Evolutionary conservation across 1,140 invertebrate genomes (phyloP).

Genomic region (Drosophila carrolli): DNA sequence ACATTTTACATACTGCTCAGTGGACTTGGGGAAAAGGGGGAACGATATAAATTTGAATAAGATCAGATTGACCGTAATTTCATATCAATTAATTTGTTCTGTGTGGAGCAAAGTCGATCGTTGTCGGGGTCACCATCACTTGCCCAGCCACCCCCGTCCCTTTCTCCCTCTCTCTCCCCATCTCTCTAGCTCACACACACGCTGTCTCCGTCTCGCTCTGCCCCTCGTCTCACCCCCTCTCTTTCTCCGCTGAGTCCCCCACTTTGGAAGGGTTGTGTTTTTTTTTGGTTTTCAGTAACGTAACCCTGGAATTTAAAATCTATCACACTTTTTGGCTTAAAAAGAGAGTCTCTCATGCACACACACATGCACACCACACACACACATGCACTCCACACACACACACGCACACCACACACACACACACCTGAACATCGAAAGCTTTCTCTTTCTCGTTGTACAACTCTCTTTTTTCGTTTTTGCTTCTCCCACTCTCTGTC

Average conservation of each 20-base stretch:
- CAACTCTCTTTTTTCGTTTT: conserved; percentile 79
- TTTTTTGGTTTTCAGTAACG: conserved; percentile 1
- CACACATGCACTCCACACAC: conserved; percentile 28
- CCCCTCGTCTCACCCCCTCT: background rate
- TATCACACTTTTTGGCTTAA: conserved; percentile 10
- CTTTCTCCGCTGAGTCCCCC: background rate
- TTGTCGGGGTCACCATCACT: conserved; percentile 47
- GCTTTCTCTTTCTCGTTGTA: conserved; percentile 82
- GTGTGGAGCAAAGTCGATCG: conserved; percentile 36
- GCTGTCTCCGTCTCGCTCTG: conserved; percentile 10
- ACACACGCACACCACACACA: conserved; percentile 7
- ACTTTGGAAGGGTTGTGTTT: conserved; percentile 6
- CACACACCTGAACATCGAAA: conserved; percentile 57
- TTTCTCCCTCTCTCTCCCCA: background rate
- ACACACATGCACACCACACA: conserved; percentile 8
- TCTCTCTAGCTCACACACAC: conserved; percentile 2
- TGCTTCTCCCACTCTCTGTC: conserved; percentile 64
- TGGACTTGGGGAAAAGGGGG: too few species aligned
- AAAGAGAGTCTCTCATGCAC: conserved; percentile 46
- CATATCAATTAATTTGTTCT: background rate
- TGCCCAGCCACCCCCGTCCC: conserved; percentile 14
- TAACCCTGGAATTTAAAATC: conserved; percentile 3
- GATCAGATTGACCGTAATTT: conserved; percentile 8
- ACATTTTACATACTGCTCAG: too few species aligned
- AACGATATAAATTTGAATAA: background rate